Evolutionary conservation across 2,113 vertebrate species (phyloP), one percentile per base, ranked within the genome.

Genomic region (Pungitius pungitius): DNA sequence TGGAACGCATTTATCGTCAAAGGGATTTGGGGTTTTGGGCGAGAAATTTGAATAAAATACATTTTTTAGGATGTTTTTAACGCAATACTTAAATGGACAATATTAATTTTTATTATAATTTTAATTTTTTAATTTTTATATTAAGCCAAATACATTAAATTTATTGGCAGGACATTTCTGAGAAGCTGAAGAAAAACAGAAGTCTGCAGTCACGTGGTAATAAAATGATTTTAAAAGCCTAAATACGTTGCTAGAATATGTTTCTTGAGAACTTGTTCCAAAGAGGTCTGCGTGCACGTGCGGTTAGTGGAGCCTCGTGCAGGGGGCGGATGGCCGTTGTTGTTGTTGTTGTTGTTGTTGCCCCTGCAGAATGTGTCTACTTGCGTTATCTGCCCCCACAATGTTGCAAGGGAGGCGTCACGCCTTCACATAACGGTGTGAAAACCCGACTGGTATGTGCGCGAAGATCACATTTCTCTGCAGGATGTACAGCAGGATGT

Each of bases 321-420:
- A 17, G 0, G 22, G 54, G 40, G 14, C 15, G 14, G 37, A 49
- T 17, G 55, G 26, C 54, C n/a, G 33, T 35, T 35, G 33, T 35
- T 35, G 33, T 14, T 43, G 43, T 45, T 18, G 3, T 43, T 43
- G 65, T 66, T 30, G n/a, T 2, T 12, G 30, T 5, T 42, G 54
- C 20, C 54, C 54, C 14, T 71, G 73, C 61, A 69, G 42, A 56
- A 4, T 6, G 14, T 59, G 33, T 51, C 71, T 47, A 67, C 72
- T 70, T 7, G 40, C 57, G 66, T 71, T 71, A 71, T 68, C 73
- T 72, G 52, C 20, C 6, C 22, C 63, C 57, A 69, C 39, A 60
- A 33, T 42, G 55, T 30, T 56, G 70, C 59, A 40, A 18, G 52
- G 45, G 10, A 66, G 26, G 0, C 14, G 27, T n/a, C 26, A 62